Conservation (phyloP, 2,113 vertebrate species). For the Coptodon bakossiorum region DNA sequence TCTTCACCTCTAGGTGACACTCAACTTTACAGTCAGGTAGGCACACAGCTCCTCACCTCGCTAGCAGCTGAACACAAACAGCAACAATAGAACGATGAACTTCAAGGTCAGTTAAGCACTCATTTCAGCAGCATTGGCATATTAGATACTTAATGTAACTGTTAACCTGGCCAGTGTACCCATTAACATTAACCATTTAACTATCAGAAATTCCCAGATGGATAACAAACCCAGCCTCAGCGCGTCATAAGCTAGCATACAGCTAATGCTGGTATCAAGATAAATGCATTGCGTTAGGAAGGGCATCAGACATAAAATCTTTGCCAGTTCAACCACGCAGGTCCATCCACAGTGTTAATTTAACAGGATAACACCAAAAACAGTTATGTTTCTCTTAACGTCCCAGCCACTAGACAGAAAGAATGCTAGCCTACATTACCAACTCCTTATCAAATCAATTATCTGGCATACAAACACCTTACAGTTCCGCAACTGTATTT, state of each 20-base stretch:
- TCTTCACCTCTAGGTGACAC: neutral
- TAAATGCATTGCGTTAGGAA: neutral
- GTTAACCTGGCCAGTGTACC: neutral
- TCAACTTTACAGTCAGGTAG: neutral
- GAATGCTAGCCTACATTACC: neutral
- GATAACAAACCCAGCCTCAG: neutral
- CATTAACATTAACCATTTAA: neutral
- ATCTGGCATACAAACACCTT: neutral
- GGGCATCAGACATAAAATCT: neutral
- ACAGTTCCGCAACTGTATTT: neutral
- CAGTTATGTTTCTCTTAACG: neutral
- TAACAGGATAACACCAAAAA: neutral
- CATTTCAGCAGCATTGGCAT: neutral
- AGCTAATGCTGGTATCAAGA: neutral
- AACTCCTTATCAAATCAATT: neutral
- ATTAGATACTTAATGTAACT: neutral
- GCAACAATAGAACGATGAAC: neutral
- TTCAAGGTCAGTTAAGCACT: neutral
- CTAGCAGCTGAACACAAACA: neutral
- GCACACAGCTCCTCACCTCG: neutral
- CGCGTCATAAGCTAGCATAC: neutral
- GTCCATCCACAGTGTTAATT: neutral
- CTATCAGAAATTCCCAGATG: neutral
- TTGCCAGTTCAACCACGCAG: neutral
- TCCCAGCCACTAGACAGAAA: accelerated